These are phyloP conservation scores for Lycaena phlaeas DNA, from an alignment of 2,888 invertebrate genomes.

Conservation along the genomic window DNA sequence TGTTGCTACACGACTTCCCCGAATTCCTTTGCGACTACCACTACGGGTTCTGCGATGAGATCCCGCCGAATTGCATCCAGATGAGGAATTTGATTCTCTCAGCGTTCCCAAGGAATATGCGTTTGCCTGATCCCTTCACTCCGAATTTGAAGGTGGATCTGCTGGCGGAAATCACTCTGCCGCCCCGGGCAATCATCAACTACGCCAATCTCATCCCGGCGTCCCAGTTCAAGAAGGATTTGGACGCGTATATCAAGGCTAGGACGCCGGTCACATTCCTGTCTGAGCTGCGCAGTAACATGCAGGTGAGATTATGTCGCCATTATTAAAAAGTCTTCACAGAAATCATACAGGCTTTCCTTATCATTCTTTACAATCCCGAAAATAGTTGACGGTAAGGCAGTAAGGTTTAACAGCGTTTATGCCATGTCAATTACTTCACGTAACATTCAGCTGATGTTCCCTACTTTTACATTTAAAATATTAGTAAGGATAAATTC, in stretches of 20 bases:
- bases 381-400: too few species aligned
- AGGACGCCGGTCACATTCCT: slow-evolving; percentile 96
- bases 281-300: slow-evolving; percentile 90
- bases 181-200: slow-evolving; percentile 92
- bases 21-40: slow-evolving; percentile 99
- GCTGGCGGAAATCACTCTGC: slow-evolving; percentile 88
- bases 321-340: too few species aligned
- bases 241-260: slow-evolving; percentile 96
- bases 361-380: too few species aligned
- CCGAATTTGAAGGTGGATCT: slow-evolving; percentile 96
- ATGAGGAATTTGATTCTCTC: slow-evolving; percentile 98
- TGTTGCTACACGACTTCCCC: slow-evolving; percentile 98
- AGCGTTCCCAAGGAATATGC: slow-evolving; percentile 98
- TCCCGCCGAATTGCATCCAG: slow-evolving; percentile 99
- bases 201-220: slow-evolving; percentile 91
- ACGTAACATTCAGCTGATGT: too few species aligned
- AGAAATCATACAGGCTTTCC: too few species aligned
- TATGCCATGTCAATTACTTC: too few species aligned
- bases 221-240: slow-evolving; percentile 91
- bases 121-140: slow-evolving; percentile 98
- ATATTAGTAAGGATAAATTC: too few species aligned
- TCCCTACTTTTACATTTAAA: too few species aligned
- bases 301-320: slow-evolving; percentile 75
- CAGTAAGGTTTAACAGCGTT: too few species aligned
- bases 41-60: slow-evolving; percentile 98